Base-by-base conservation (phyloP, 2,888 invertebrate species). In the Xanthorhoe spadicearia region DNA sequence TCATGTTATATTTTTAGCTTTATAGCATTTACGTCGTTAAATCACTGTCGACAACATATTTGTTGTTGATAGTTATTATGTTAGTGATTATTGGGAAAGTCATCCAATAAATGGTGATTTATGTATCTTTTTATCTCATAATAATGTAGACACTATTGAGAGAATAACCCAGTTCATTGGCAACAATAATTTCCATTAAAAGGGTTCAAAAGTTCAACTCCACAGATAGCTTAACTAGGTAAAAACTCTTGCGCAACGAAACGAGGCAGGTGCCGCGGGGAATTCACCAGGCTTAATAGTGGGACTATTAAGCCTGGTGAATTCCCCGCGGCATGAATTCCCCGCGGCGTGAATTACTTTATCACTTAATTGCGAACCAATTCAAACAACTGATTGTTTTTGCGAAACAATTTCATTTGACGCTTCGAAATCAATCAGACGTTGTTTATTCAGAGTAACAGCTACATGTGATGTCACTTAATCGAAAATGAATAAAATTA, bases 241-340 rank as follows among this genome's bases (percentile, higher is more conserved):
- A 56, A 56, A 48, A 49, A 32, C 69, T 73, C 69, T 83, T 83
- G 74, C 74, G 80, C 78, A 81, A 81, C 61, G 46, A 43, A 67
- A 53, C 68, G 35, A 55, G 66, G 70, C 85, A 85, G 83, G 83
- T 85, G 85, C 83, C 83, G 69, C 71, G 70, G 78, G 83, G 84
- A 86, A 81, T 77, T 72, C 77, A 74, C 70, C 62, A 79, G 78
- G 66, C 70, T 53, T 68, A 79, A 69, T 62, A 66, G 68, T 71
- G n/a, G n/a, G n/a, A n/a, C n/a, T n/a, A n/a, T n/a, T n/a, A n/a
- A n/a, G n/a, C n/a, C n/a, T n/a, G n/a, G n/a, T n/a, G n/a, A n/a
- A n/a, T n/a, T n/a, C n/a, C n/a, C n/a, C n/a, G n/a, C n/a, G n/a
- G n/a, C n/a, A n/a, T n/a, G n/a, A n/a, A n/a, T n/a, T n/a, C n/a